Percentiles rank a stretch among this genome's conserved stretches.
phyloP scores from a whole-genome alignment of 2,797 vertebrate genomes.

The Sebastes itinus region DNA sequence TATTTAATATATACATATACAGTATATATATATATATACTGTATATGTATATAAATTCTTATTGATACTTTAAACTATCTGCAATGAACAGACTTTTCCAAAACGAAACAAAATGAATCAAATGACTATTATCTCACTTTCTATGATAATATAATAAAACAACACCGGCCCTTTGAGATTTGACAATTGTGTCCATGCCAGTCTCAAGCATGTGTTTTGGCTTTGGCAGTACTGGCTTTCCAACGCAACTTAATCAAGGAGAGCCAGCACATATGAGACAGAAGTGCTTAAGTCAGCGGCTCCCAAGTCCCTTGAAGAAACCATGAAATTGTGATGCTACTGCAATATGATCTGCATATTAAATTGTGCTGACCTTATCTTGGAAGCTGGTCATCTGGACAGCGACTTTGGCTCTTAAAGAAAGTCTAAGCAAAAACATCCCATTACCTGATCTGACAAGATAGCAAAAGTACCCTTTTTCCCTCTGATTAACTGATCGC shows the following conservation, averaged over 20 bases:
- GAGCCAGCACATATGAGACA: constrained; percentile 55
- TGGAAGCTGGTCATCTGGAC: constrained; percentile 61
- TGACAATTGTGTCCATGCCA: constrained; percentile 17
- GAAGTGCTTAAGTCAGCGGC: constrained; percentile 76
- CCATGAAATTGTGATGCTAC: constrained; percentile 71
- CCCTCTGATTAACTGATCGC: constrained; percentile 17
- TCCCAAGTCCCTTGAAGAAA: constrained; percentile 69
- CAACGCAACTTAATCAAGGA: constrained; percentile 54
- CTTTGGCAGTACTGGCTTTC: constrained; percentile 46
- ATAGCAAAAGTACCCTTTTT: constrained; percentile 10
- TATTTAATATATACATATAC: no score
- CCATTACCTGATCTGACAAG: constrained; percentile 35
- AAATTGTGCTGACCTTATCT: constrained; percentile 74
- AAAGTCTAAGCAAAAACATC: constrained; percentile 26
- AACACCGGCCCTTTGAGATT: background rate
- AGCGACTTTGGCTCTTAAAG: constrained; percentile 21
- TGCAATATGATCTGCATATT: constrained; percentile 78
- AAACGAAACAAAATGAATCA: background rate
- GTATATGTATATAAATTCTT: no score
- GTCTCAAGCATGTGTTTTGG: constrained; percentile 42
- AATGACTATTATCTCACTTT: background rate
- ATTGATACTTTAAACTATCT: background rate
- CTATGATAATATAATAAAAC: background rate
- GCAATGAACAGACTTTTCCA: background rate
- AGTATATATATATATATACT: no score